Evolutionary conservation across 2,113 vertebrate genomes (phyloP).

Genomic region (Polypterus senegalus): DNA sequence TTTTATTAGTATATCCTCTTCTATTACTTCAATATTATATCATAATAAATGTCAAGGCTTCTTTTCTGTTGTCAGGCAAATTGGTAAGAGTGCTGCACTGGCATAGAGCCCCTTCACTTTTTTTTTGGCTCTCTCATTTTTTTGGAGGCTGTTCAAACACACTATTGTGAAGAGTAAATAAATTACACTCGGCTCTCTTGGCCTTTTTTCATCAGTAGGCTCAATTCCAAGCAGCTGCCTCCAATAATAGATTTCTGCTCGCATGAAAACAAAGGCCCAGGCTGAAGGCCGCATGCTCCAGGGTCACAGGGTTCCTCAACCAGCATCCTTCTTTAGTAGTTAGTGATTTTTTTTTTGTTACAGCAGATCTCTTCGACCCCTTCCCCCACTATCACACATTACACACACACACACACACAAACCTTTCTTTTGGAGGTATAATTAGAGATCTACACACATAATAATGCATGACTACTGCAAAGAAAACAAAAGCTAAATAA

Average conservation of each 20-base stretch:
- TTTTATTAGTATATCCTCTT: no score
- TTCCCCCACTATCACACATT: neutral
- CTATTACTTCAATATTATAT: neutral
- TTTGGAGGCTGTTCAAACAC: conserved; percentile 62
- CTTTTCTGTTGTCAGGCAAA: conserved; percentile 9
- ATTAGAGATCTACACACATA: neutral
- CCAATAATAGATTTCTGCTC: conserved; percentile 31
- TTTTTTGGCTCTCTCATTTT: conserved; percentile 41
- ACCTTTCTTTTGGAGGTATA: conserved; percentile 6
- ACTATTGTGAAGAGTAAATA: conserved; percentile 71
- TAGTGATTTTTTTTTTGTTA: neutral
- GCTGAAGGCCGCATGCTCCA: conserved; percentile 5
- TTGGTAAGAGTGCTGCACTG: conserved; percentile 7
- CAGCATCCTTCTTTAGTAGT: neutral
- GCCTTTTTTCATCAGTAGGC: conserved; percentile 48
- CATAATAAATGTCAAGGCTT: conserved; percentile 1
- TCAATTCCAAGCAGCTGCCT: conserved; percentile 61
- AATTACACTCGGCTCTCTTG: conserved; percentile 66
- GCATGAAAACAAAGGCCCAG: conserved; percentile 3
- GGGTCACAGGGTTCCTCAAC: neutral
- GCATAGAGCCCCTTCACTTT: conserved; percentile 6
- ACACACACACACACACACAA: no score
- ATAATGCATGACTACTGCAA: conserved; percentile 1
- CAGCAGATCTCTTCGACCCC: conserved; percentile 3
- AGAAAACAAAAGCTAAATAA: neutral